Evolutionary conservation across 2,113 vertebrate species (phyloP).

Genomic region (Apteryx mantelli): DNA sequence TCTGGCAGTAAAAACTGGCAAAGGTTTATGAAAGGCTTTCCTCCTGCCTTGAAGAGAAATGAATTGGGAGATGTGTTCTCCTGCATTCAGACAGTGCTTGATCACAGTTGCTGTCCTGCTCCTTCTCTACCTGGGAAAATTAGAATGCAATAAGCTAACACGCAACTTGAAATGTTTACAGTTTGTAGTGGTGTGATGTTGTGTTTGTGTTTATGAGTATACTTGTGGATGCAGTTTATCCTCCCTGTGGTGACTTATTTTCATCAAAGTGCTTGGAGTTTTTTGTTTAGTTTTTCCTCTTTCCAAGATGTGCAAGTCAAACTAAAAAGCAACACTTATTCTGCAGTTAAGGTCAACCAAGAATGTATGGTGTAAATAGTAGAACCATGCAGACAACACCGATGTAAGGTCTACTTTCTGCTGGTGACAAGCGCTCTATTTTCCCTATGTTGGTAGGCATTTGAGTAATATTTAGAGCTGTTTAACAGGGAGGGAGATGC

Average conservation of each 20-base stretch:
- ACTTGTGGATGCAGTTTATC: background rate
- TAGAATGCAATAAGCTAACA: background rate
- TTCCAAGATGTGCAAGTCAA: background rate
- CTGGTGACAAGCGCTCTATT: background rate
- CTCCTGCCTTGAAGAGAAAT: background rate
- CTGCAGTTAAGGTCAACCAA: background rate
- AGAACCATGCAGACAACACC: background rate
- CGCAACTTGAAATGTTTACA: background rate
- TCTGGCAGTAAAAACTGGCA: background rate
- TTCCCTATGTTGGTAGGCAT: background rate
- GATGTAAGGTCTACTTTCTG: background rate
- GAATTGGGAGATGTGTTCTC: background rate
- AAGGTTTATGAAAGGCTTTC: background rate
- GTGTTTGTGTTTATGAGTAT: background rate
- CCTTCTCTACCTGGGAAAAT: background rate
- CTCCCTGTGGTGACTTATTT: background rate
- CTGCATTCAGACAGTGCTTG: background rate
- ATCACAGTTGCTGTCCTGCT: background rate
- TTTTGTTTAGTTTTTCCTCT: background rate
- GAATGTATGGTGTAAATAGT: background rate
- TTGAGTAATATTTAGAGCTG: background rate
- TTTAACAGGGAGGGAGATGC: rapidly evolving
- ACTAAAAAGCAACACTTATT: background rate
- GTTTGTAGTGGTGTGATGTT: background rate
- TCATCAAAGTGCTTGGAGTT: background rate